Percentiles rank a stretch among this genome's conserved stretches.
Conservation (phyloP, 1,140 invertebrate genomes). For the Dinoponera quadriceps region DNA sequence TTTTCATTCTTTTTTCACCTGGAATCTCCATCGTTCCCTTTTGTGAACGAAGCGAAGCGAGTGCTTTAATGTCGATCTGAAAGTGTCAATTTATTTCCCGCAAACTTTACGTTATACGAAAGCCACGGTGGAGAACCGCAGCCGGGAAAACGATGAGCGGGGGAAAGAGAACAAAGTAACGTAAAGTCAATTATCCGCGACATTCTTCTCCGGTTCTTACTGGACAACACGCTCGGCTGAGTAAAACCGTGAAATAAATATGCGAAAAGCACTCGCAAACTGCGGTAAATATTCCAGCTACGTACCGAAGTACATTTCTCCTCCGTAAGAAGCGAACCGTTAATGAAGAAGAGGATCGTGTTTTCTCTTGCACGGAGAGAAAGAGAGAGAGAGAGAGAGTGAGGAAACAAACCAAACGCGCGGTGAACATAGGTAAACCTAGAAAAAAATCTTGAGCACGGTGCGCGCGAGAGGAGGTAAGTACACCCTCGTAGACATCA, state of each 20-base stretch:
- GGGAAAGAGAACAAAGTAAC: background rate
- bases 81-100: slow-evolving; percentile 6
- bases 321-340: background rate
- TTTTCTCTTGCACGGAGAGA: background rate
- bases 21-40: background rate
- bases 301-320: background rate
- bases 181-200: background rate
- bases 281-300: background rate
- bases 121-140: background rate
- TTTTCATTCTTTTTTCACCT: background rate
- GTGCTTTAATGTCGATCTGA: slow-evolving; percentile 16
- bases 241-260: background rate
- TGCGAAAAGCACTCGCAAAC: background rate
- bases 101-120: background rate
- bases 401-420: no score
- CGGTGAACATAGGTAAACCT: background rate
- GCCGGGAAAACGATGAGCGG: background rate
- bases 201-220: background rate
- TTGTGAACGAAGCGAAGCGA: background rate
- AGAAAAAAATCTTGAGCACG: slow-evolving; percentile 4
- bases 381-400: background rate
- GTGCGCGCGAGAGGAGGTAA: background rate
- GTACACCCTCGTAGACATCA: slow-evolving; percentile 18
- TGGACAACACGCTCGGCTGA: background rate
- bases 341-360: background rate